phyloP scores from a whole-genome alignment of 2,888 invertebrate species.

The Macaria notata region DNA sequence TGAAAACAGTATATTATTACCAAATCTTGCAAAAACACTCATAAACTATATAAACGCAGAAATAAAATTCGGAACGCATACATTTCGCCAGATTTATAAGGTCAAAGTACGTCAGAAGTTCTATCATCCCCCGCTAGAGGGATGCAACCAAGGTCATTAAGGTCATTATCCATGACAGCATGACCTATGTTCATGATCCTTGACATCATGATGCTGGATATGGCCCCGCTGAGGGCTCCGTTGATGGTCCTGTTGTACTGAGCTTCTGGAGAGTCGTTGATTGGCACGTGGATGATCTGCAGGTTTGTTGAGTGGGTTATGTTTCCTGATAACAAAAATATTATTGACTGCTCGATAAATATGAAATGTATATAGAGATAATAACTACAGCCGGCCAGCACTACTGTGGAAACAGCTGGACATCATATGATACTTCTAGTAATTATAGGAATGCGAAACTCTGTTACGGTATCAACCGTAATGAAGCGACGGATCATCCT shows the following conservation, averaged over 20 bases:
- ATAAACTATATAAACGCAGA: no score
- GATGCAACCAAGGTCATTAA: conserved; percentile 25
- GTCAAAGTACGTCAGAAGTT: conserved; percentile 2
- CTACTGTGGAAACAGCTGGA: no score
- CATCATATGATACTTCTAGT: no score
- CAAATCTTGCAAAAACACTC: neutral
- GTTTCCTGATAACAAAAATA: conserved; percentile 40
- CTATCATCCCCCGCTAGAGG: conserved; percentile 2
- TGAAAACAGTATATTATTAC: neutral
- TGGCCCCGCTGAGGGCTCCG: conserved; percentile 39
- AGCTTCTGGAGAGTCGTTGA: conserved; percentile 30
- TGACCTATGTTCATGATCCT: conserved; percentile 49
- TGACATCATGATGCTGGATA: conserved; percentile 45
- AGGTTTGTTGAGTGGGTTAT: conserved; percentile 40
- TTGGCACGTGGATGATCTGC: conserved; percentile 40
- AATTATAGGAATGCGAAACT: no score
- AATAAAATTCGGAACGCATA: no score
- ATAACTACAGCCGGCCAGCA: no score
- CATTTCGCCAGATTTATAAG: no score
- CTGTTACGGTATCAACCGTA: no score
- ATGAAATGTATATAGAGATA: no score
- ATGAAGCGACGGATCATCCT: no score
- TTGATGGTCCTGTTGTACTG: conserved; percentile 51
- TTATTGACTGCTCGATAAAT: neutral
- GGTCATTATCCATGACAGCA: conserved; percentile 40